Evolutionary conservation across 1,140 invertebrate genomes (phyloP).

Genomic region (Pogonomyrmex barbatus): DNA sequence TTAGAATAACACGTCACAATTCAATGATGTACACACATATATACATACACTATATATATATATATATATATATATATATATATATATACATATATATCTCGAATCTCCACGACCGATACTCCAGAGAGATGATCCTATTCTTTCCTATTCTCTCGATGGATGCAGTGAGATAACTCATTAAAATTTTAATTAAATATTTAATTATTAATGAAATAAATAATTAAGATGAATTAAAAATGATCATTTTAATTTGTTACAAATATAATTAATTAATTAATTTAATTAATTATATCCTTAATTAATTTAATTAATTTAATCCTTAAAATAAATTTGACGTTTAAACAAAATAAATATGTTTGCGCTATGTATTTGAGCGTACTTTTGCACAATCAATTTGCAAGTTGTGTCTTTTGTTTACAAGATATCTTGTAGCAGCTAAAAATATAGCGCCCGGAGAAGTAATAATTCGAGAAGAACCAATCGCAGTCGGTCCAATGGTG

Average conservation of each 20-base stretch:
- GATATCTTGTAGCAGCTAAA: conserved; percentile 88
- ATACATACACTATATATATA: no score
- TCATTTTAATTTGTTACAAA: no score
- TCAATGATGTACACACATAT: no score
- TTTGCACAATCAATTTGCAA: not conserved
- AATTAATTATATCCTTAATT: no score
- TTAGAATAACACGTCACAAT: no score
- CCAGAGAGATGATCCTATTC: no score
- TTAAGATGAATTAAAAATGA: no score
- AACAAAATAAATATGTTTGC: not conserved
- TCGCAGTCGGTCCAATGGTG: conserved; percentile 87
- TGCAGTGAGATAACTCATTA: not conserved
- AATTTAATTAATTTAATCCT: not conserved
- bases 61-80: no score
- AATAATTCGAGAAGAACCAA: conserved; percentile 87
- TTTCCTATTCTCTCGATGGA: no score
- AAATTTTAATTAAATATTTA: not conserved
- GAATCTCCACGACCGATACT: no score
- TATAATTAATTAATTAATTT: not conserved
- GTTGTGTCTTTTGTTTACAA: conserved; percentile 61
- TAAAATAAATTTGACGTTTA: conserved; percentile 17
- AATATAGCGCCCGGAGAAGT: conserved; percentile 88
- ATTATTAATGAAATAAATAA: not conserved
- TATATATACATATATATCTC: no score
- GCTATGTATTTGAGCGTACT: not conserved